Conservation (phyloP, 2,797 vertebrate genomes). For the Acanthiza pusilla region DNA sequence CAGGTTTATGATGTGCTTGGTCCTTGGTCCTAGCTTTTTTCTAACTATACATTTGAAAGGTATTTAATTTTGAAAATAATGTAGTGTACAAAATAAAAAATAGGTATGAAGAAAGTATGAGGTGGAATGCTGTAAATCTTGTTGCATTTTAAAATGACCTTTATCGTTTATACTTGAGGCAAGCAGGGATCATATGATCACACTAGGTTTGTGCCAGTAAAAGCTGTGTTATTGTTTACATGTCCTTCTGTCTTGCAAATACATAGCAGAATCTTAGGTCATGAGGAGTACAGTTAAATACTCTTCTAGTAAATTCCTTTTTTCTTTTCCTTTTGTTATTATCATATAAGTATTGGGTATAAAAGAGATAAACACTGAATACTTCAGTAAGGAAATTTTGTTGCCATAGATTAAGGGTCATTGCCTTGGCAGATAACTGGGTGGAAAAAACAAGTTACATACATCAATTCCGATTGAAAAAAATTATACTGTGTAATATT, state of each 20-base stretch:
- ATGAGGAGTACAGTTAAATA: not conserved
- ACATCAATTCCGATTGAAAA: not conserved
- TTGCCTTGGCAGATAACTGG: not conserved
- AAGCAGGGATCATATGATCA: not conserved
- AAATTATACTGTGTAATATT: not conserved
- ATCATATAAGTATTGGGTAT: not conserved
- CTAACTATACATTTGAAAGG: not conserved
- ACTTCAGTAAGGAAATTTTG: not conserved
- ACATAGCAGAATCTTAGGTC: not conserved
- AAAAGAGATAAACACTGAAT: not conserved
- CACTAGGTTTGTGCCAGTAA: not conserved
- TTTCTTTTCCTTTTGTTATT: not conserved
- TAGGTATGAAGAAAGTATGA: not conserved
- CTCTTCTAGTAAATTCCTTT: not conserved
- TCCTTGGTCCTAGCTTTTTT: not conserved
- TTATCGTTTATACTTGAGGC: not conserved
- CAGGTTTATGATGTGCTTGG: not conserved
- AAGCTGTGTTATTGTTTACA: not conserved
- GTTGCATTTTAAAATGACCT: not conserved
- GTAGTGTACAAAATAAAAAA: not conserved
- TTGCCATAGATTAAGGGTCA: not conserved
- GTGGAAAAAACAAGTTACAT: not conserved
- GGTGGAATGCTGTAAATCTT: not conserved
- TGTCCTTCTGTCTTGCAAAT: not conserved
- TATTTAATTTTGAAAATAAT: not conserved